Base-by-base conservation (phyloP, 2,797 vertebrate genomes). In the Triplophysa yarkandensis region DNA sequence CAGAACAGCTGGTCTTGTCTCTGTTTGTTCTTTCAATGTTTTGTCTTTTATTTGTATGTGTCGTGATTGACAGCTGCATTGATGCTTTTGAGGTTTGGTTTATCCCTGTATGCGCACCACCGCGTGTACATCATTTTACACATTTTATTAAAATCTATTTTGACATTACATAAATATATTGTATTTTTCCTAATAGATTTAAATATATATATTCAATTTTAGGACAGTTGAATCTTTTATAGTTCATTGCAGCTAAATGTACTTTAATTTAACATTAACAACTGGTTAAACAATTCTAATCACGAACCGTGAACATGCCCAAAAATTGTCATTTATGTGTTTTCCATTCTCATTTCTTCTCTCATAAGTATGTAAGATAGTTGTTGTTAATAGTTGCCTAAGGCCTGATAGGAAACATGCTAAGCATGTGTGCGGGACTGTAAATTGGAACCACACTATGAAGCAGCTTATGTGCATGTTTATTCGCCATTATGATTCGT, bases 381-480 rank as follows among this genome's bases (percentile, higher is more conserved):
- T 39, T 61, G 39, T 68, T 21, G 17, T 68, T 68, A 78, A 81
- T 68, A 32, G 58, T 10, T 13, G 32, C 36, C 43, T 19, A 50
- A 44, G 67, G 54, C 69, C 64, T 69, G 68, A 78, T 63, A 73
- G 69, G 66, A 80, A 82, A 80, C 72, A 69, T 19, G 39, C 68
- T 76, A 72, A 58, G 54, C 30, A 41, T 76, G 74, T 74, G 79
- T 74, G 65, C 48, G 34, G 30, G 66, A 70, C 60, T 23, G 16
- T 69, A 80, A 80, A 80, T 77, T 76, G 80, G 64, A 78, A 80
- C 54, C 75, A 68, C 73, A 68, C 71, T 39, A 64, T 0, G 25
- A 63, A 62, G 63, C 64, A 74, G 63, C 72, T 80, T 80, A 41
- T 74, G 52, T 74, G 34, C 55, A 43, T 68, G 66, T 77, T 77